A percentile compares a stretch with the other conserved stretches of the same genome.
phyloP scores from a whole-genome alignment of 2,113 vertebrate species.

The Dicaeum eximium region DNA sequence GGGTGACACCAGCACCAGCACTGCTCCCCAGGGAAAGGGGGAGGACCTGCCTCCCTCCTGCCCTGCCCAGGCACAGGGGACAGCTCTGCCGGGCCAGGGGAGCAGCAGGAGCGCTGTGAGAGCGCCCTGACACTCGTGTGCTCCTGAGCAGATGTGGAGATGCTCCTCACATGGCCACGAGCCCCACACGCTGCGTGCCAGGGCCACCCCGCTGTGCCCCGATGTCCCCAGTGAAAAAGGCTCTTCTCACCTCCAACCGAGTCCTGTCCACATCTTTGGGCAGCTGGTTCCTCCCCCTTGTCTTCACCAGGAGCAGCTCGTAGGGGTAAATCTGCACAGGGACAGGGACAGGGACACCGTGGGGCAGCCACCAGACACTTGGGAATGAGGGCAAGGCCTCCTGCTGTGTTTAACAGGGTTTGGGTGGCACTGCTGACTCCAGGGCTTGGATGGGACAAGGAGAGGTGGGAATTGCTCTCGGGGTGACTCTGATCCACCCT shows the following conservation, averaged over 20 bases:
- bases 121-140: background rate
- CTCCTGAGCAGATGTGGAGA: background rate
- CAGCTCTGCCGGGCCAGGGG: background rate
- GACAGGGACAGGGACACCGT: background rate
- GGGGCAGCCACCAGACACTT: background rate
- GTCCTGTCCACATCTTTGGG: conserved; percentile 95
- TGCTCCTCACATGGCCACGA: fast-evolving
- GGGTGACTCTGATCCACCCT: background rate
- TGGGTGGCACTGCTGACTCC: background rate
- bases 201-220: fast-evolving
- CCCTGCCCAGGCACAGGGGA: background rate
- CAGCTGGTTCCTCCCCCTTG: conserved; percentile 89
- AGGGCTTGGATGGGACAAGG: background rate
- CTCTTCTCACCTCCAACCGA: conserved; percentile 85
- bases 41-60: background rate
- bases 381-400: background rate
- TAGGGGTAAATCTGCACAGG: conserved; percentile 89
- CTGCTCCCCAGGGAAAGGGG: fast-evolving
- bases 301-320: conserved; percentile 93
- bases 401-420: background rate
- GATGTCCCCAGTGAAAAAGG: background rate
- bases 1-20: background rate
- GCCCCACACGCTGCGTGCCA: fast-evolving
- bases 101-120: background rate
- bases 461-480: background rate